Base-by-base conservation (phyloP, 1,140 invertebrate genomes). In the Bombus pyrosoma region DNA sequence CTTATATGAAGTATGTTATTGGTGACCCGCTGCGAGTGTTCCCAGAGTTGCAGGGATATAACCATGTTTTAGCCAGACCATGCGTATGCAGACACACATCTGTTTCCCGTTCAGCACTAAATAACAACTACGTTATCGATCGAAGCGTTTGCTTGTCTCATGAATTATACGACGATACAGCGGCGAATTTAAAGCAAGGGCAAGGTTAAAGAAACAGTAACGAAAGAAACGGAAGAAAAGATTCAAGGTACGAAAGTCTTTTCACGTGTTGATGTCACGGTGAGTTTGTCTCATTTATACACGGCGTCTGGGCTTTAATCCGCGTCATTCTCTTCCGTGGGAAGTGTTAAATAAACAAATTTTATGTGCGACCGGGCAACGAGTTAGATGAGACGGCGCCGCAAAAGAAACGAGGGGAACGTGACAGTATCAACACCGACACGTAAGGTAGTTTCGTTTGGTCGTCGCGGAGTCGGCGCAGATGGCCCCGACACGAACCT, bases 341-440 rank as follows among this genome's bases (percentile, higher is more conserved):
- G 64, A 87, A 87, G 88, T 87, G 86, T 89, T 85, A 74, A 87
- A 87, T 89, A 89, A 90, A 90, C 86, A 89, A 87, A 81, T 90
- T 89, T 78, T 62, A 80, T 34, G 66, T 47, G 53, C 4, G 53
- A 25, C 81, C 4, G 39, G 47, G 41, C 62, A 57, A 59, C 62
- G 28, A 32, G 43, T 10, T 43, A 22, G 64, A 57, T n/a, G 43
- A 69, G 85, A 39, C n/a, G 22, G 53, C 22, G 22, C 39, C 34
- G 13, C 34, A 62, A 64, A 73, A 77, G 47, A 73, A 85, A 83
- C 74, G 82, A 43, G 64, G 53, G 39, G 68, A 39, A 41, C 64
- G 82, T 78, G 74, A n/a, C 82, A 47, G 75, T 79, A 79, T 71
- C 47, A 84, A 84, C 66, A 71, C 37, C 18, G 62, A 8, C 43